Conservation (phyloP, 2,113 vertebrate species). For the Gallinago media region DNA sequence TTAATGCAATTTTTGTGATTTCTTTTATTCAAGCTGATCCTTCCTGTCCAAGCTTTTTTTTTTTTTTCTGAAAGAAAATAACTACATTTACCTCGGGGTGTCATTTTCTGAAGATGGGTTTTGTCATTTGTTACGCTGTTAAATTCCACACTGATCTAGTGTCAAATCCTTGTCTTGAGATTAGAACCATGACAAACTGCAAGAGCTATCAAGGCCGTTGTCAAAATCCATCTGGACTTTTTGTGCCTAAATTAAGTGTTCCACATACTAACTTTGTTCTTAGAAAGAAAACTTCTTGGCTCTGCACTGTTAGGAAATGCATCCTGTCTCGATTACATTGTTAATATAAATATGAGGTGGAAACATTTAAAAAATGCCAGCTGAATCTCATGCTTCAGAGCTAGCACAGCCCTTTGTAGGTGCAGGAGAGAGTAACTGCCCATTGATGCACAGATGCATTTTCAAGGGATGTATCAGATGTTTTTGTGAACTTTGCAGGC, state of each 20-base stretch:
- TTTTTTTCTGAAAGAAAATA: neutral
- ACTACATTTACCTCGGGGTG: neutral
- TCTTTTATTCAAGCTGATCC: neutral
- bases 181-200: neutral
- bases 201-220: neutral
- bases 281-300: neutral
- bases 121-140: neutral
- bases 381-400: neutral
- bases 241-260: neutral
- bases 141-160: neutral
- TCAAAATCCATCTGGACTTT: conserved; percentile 8
- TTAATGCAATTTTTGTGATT: neutral
- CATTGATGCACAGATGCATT: rapidly evolving
- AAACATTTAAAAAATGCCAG: neutral
- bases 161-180: neutral
- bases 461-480: neutral
- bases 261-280: neutral
- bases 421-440: neutral
- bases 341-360: neutral
- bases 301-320: neutral
- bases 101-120: neutral
- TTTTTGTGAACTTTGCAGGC: neutral
- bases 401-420: neutral
- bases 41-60: neutral
- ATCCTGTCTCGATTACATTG: neutral